Conservation (phyloP, 2,113 vertebrate species). For the Gallinago jamesoni region DNA sequence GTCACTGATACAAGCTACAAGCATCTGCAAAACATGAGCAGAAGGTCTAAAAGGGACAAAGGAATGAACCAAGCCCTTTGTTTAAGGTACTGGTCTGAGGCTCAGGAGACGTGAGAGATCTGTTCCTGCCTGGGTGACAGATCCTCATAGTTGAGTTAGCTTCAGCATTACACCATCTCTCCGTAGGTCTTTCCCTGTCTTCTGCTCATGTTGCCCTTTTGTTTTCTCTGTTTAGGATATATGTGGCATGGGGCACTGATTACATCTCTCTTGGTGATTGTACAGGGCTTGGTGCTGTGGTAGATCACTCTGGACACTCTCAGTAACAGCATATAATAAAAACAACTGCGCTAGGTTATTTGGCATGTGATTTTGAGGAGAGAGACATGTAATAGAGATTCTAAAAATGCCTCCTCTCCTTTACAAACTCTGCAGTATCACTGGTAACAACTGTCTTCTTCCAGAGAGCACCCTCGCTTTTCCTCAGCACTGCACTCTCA, state of each 20-base stretch:
- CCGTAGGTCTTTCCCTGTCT: background rate
- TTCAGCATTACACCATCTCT: background rate
- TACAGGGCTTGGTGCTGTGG: background rate
- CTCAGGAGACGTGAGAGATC: background rate
- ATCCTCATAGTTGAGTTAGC: background rate
- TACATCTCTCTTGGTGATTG: background rate
- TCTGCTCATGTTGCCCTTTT: background rate
- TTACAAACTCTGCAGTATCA: background rate
- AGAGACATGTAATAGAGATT: background rate
- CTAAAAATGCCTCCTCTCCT: background rate
- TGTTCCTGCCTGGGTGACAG: background rate
- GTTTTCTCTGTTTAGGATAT: background rate
- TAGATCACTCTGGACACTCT: background rate
- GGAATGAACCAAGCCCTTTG: background rate
- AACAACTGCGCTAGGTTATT: background rate
- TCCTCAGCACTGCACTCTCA: background rate
- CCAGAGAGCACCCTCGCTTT: background rate
- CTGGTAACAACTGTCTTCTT: background rate
- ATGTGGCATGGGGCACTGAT: background rate
- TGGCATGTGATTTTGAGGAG: background rate
- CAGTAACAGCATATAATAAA: background rate
- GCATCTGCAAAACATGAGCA: background rate
- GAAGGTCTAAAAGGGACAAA: background rate
- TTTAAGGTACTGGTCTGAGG: background rate
- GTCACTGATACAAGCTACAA: background rate